A percentile compares a stretch with the other conserved stretches of the same genome.
Evolutionary conservation across 2,113 vertebrate species (phyloP).

Genomic region (Dromiciops gliroides): DNA sequence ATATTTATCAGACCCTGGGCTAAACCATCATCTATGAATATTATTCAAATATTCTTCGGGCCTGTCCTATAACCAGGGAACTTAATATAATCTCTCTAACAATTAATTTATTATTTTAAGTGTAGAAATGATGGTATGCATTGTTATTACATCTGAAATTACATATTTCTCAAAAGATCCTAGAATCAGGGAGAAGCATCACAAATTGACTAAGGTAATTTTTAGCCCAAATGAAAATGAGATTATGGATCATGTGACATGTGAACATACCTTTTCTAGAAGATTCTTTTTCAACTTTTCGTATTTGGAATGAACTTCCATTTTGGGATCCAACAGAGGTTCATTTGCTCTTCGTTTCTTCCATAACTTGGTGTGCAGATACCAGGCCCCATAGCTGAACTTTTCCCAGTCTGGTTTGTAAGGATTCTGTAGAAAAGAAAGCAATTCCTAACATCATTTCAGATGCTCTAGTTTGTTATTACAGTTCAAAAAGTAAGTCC

Average conservation of each 20-base stretch:
- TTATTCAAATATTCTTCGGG: neutral
- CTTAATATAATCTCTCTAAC: neutral
- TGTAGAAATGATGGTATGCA: neutral
- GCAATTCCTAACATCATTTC: neutral
- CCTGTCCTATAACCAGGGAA: neutral
- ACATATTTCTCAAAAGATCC: neutral
- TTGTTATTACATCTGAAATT: neutral
- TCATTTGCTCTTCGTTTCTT: conserved; percentile 74
- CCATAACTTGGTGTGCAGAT: conserved; percentile 79
- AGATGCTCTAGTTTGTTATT: conserved; percentile 17
- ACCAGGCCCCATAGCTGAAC: conserved; percentile 79
- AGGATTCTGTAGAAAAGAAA: conserved; percentile 59
- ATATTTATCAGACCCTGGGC: neutral
- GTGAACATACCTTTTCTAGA: conserved; percentile 67
- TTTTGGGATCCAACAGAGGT: conserved; percentile 63
- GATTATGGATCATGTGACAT: neutral
- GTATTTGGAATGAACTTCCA: conserved; percentile 38
- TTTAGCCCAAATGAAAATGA: neutral
- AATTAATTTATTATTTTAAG: neutral
- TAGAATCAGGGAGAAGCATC: neutral
- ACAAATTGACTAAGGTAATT: neutral
- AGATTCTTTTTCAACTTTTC: conserved; percentile 42
- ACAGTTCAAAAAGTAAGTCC: conserved; percentile 19
- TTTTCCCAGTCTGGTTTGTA: conserved; percentile 60
- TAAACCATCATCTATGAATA: neutral